Conservation (phyloP, 30 jellyfish, hydroid and myxozoan genomes). For the Chrysaora quinquecirrha region DNA sequence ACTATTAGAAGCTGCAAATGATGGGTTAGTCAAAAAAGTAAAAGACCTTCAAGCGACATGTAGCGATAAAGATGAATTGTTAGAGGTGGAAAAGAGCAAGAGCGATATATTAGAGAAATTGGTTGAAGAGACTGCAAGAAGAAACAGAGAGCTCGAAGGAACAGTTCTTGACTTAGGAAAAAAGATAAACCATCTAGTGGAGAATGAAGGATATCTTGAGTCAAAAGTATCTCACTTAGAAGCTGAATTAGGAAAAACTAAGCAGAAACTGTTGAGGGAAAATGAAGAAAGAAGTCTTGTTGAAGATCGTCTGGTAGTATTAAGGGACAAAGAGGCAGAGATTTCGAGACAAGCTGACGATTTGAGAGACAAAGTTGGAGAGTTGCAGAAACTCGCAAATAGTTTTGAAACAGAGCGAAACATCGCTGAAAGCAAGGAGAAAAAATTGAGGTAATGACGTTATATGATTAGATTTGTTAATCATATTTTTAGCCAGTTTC, state of each 20-base stretch:
- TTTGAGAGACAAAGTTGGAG: neutral
- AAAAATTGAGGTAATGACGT: too few species aligned
- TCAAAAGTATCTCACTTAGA: conserved; percentile 4
- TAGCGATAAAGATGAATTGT: neutral
- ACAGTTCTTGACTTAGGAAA: conserved; percentile 18
- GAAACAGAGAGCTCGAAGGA: neutral
- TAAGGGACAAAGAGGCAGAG: conserved; percentile 1
- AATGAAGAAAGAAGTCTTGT: neutral
- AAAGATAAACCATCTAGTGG: neutral
- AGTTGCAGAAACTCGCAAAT: neutral
- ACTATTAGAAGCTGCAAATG: neutral
- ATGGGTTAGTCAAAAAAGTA: neutral
- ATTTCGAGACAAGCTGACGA: neutral
- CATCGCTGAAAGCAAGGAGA: neutral
- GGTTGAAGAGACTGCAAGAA: neutral
- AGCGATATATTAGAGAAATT: neutral
- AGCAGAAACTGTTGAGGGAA: neutral
- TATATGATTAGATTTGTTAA: too few species aligned
- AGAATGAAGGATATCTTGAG: neutral
- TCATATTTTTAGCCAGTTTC: too few species aligned
- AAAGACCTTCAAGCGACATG: neutral
- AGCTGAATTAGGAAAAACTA: neutral
- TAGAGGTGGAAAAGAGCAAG: neutral
- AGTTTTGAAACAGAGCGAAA: neutral
- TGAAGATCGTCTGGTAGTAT: neutral